A percentile compares a stretch with the other conserved stretches of the same genome.
Evolutionary conservation across 2,888 invertebrate genomes (phyloP).

Genomic region (Acrobasis suavella): DNA sequence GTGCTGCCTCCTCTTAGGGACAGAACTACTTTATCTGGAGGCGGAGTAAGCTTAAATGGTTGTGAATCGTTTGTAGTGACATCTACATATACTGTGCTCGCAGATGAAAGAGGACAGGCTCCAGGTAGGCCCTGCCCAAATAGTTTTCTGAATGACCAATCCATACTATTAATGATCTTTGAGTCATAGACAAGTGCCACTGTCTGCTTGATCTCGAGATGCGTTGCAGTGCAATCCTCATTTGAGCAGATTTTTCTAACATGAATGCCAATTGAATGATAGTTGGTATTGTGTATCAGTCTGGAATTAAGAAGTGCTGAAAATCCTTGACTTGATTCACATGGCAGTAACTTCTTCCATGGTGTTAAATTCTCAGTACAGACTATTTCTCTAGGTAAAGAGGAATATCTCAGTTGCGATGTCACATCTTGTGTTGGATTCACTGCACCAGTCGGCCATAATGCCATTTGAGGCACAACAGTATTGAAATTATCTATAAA

Average conservation of each 20-base stretch:
- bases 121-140: constrained; percentile 93
- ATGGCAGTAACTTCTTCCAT: constrained; percentile 98
- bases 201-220: constrained; percentile 91
- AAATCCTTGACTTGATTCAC: constrained; percentile 94
- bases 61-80: constrained; percentile 84
- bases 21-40: constrained; percentile 80
- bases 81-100: constrained; percentile 92
- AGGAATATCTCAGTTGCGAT: constrained; percentile 88
- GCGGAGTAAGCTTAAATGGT: constrained; percentile 84
- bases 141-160: constrained; percentile 93
- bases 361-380: constrained; percentile 99
- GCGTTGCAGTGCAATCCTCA: constrained; percentile 81
- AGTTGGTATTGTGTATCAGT: constrained; percentile 95
- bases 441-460: constrained; percentile 88
- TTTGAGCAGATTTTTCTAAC: constrained; percentile 89
- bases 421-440: constrained; percentile 72
- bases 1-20: constrained; percentile 87
- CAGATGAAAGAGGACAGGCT: constrained; percentile 90
- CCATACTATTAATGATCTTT: constrained; percentile 84
- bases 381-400: constrained; percentile 97
- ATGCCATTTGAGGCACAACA: constrained; percentile 90
- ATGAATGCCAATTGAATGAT: constrained; percentile 94
- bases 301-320: constrained; percentile 94
- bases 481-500: constrained; percentile 94
- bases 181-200: constrained; percentile 94